Evolutionary conservation across 2,113 vertebrate species (phyloP).

Genomic region (Cygnus atratus): DNA sequence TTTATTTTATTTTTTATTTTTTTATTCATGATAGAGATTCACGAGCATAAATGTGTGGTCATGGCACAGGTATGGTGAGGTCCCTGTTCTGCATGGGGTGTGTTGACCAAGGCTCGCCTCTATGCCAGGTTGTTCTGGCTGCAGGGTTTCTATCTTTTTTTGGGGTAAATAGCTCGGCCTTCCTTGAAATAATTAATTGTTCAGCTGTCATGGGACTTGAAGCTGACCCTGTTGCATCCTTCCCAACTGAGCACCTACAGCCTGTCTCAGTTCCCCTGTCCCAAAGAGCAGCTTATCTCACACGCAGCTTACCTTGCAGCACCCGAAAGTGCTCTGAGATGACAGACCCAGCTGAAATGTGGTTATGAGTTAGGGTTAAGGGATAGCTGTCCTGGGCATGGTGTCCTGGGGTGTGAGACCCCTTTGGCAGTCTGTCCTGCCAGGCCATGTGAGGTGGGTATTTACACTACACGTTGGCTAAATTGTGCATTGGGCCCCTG

Average conservation of each 20-base stretch:
- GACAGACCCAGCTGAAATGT: neutral
- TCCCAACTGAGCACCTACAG: neutral
- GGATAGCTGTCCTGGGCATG: neutral
- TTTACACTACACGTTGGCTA: neutral
- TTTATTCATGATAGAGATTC: neutral
- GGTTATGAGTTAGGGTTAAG: accelerated
- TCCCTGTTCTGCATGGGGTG: neutral
- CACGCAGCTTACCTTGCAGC: neutral
- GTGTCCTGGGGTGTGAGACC: neutral
- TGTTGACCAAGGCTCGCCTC: neutral
- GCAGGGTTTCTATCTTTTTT: neutral
- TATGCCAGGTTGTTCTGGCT: neutral
- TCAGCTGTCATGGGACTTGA: neutral
- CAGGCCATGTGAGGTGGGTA: neutral
- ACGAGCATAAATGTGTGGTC: neutral
- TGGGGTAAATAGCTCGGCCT: neutral
- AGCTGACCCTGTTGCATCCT: neutral
- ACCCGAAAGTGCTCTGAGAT: neutral
- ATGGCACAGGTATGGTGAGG: neutral
- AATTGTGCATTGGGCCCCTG: accelerated
- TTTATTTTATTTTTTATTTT: neutral
- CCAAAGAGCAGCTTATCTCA: neutral
- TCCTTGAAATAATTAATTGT: neutral
- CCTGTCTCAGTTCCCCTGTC: neutral
- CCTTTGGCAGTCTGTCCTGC: neutral